phyloP scores from a whole-genome alignment of 2,797 vertebrate species.

The Falco rusticolus region DNA sequence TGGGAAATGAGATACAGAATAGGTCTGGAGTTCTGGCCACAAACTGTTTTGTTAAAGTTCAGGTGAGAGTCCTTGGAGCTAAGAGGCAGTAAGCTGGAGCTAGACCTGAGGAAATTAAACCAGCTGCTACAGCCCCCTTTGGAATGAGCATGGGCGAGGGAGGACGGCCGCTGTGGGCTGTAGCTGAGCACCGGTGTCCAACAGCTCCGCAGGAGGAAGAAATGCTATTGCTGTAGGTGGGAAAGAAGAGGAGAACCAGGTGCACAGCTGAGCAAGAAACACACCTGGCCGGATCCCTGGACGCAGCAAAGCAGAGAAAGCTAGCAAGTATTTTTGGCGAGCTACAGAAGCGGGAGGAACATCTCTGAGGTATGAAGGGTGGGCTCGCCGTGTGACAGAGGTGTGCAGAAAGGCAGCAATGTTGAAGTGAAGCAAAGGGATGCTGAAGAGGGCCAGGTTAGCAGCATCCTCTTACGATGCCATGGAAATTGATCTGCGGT shows the following conservation, averaged over 20 bases:
- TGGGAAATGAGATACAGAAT: neutral
- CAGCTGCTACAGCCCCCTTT: neutral
- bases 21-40: neutral
- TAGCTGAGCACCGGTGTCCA: neutral
- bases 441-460: neutral
- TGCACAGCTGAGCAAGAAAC: neutral
- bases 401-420: fast-evolving
- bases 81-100: neutral
- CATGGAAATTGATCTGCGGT: neutral
- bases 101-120: neutral
- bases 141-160: fast-evolving
- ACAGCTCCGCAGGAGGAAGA: neutral
- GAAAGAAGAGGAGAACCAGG: neutral
- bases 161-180: neutral
- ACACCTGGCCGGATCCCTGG: neutral
- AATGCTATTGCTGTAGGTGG: neutral
- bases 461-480: neutral
- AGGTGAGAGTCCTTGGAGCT: neutral
- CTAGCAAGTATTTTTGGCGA: neutral
- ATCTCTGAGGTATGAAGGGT: neutral
- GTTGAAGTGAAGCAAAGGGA: neutral
- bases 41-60: neutral
- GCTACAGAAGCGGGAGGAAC: neutral
- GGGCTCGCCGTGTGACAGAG: fast-evolving
- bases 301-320: neutral